phyloP scores from a whole-genome alignment of 2,113 vertebrate species.

The Coreoperca whiteheadi region DNA sequence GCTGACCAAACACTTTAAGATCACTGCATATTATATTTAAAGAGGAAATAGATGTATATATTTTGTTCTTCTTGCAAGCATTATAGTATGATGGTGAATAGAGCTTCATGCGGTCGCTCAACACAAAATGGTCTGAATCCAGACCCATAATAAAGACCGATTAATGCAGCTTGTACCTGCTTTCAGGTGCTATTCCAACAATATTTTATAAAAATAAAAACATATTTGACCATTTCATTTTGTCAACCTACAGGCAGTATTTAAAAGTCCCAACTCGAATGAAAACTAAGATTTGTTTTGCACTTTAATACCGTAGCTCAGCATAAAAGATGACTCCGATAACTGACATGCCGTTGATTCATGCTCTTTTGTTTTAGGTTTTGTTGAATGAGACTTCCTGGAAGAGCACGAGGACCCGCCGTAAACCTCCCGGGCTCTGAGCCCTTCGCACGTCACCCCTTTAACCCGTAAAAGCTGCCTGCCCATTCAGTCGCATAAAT shows the following conservation, averaged over 20 bases:
- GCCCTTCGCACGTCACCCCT: neutral
- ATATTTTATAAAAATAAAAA: neutral
- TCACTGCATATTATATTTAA: no score
- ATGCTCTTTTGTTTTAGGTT: neutral
- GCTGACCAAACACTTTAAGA: no score
- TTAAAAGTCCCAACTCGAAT: neutral
- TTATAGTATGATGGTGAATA: no score
- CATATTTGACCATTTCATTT: neutral
- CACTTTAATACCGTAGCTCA: neutral
- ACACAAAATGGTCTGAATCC: neutral
- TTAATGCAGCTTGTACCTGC: neutral
- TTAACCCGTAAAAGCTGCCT: slow-evolving; percentile 33
- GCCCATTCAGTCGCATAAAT: slow-evolving; percentile 35
- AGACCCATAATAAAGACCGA: neutral
- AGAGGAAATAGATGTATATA: no score
- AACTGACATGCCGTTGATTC: neutral
- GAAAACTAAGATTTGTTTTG: neutral
- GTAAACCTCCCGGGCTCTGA: slow-evolving; percentile 10
- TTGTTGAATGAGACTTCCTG: neutral
- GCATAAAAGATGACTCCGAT: neutral
- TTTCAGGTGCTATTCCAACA: neutral
- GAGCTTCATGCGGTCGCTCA: no score
- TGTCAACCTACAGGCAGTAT: neutral
- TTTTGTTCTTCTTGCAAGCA: no score
- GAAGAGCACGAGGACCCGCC: neutral